Conservation (phyloP, 1,140 invertebrate species). For the Eufriesea mexicana region DNA sequence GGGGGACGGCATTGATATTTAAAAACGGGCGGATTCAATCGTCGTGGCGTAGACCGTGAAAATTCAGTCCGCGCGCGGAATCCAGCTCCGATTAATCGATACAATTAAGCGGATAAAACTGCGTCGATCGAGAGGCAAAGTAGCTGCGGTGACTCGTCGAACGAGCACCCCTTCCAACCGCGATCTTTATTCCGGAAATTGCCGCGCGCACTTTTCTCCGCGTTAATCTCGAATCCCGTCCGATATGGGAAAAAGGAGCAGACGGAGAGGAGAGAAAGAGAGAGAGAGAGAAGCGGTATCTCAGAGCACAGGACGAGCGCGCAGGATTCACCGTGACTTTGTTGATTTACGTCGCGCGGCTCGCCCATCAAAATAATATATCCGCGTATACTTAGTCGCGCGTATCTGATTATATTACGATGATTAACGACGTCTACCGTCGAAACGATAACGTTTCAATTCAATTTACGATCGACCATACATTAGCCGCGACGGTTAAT, state of each 20-base stretch:
- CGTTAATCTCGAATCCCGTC: constrained; percentile 2
- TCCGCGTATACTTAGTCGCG: constrained; percentile 41
- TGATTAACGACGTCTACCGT: constrained; percentile 41
- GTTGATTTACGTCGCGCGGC: constrained; percentile 32
- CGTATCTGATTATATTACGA: constrained; percentile 52
- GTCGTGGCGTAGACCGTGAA: not conserved
- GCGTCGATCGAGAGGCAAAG: not conserved
- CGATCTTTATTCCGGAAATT: constrained; percentile 39
- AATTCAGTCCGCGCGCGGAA: constrained; percentile 11
- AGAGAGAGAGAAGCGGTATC: not conserved
- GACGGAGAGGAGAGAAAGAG: no score
- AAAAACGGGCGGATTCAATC: constrained; percentile 3
- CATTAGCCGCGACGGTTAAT: constrained; percentile 41
- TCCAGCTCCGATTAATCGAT: constrained; percentile 41
- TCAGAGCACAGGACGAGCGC: not conserved
- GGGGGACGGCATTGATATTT: constrained; percentile 19
- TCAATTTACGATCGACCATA: constrained; percentile 51
- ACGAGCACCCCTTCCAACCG: not conserved
- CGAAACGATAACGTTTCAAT: constrained; percentile 54
- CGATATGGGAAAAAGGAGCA: not conserved
- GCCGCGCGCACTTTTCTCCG: not conserved
- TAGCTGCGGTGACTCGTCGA: constrained; percentile 1
- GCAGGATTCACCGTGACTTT: constrained; percentile 15
- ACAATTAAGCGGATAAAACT: constrained; percentile 45
- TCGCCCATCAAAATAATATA: constrained; percentile 41